These are phyloP conservation scores for Lipophrys pholis DNA, from an alignment of 2,113 vertebrate genomes.

Conservation along the genomic window DNA sequence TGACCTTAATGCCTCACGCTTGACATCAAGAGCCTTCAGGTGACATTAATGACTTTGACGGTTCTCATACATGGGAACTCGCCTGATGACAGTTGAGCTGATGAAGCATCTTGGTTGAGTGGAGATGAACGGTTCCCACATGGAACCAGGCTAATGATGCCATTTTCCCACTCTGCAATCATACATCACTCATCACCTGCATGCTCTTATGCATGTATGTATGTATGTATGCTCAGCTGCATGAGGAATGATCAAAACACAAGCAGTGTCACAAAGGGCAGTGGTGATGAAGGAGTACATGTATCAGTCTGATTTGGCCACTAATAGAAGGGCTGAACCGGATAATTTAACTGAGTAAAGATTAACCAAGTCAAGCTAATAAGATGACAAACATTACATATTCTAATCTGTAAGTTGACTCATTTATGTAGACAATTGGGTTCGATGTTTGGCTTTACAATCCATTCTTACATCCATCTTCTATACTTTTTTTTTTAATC, in stretches of 20 bases:
- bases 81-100: slow-evolving; percentile 6
- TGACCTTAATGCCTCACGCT: background rate
- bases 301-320: too few species aligned
- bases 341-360: too few species aligned
- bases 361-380: too few species aligned
- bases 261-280: background rate
- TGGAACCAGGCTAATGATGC: too few species aligned
- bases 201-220: background rate
- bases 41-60: slow-evolving; percentile 10
- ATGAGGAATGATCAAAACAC: background rate
- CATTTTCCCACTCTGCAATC: slow-evolving; percentile 8
- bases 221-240: background rate
- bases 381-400: too few species aligned
- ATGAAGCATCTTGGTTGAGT: slow-evolving; percentile 8
- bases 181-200: slow-evolving; percentile 2
- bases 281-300: background rate
- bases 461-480: too few species aligned
- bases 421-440: too few species aligned
- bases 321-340: too few species aligned
- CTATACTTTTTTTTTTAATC: too few species aligned
- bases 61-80: background rate
- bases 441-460: too few species aligned
- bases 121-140: background rate
- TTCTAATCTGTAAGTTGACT: too few species aligned
- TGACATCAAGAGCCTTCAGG: slow-evolving; percentile 8